Base-by-base conservation (phyloP, 2,888 invertebrate species). In the Nesidiocoris tenuis region DNA sequence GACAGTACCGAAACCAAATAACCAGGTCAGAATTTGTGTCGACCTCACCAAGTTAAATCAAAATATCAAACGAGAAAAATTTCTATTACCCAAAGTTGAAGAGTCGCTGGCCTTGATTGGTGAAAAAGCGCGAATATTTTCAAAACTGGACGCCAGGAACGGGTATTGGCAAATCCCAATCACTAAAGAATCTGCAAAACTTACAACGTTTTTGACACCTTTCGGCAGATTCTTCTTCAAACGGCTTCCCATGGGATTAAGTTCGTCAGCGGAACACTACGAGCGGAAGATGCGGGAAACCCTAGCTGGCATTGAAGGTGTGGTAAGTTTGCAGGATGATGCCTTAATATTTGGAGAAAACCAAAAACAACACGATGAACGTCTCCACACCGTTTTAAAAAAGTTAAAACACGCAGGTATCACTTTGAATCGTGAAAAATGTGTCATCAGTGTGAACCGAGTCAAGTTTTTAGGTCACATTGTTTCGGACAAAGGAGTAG, bases 391-490 rank as follows among this genome's bases (percentile, higher is more conserved):
- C n/a, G 59, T 59, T 59, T n/a, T 59, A 5, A 3, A 16, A 19
- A 77, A 56, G 17, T 54, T 77, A 12, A 17, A 12, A 24, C 61
- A 21, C 21, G 59, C 61, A n/a, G 61, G 67, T 19, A 56, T 77
- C n/a, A 75, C 75, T 18, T 66, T 75, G 54, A 82, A 82, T 72
- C 66, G 77, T 71, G 65, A 79, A 1, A 82, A 83, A 78, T 82
- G 82, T 77, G 22, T 75, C 9, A 81, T 82, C 66, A 78, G 78
- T 0, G 76, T 78, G 0, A 61, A 59, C 12, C 57, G 78, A 71
- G 57, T 82, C 3, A 78, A 78, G n/a, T 81, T 81, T 74, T 54
- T 82, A 55, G 82, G 82, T 3, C 79, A 82, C 74, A 70, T 76
- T 3, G 76, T 82, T 19, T 80, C 80, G 7, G 77, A 76, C 19